phyloP scores from a whole-genome alignment of 2,888 invertebrate genomes.

The Onthophagus sagittarius region DNA sequence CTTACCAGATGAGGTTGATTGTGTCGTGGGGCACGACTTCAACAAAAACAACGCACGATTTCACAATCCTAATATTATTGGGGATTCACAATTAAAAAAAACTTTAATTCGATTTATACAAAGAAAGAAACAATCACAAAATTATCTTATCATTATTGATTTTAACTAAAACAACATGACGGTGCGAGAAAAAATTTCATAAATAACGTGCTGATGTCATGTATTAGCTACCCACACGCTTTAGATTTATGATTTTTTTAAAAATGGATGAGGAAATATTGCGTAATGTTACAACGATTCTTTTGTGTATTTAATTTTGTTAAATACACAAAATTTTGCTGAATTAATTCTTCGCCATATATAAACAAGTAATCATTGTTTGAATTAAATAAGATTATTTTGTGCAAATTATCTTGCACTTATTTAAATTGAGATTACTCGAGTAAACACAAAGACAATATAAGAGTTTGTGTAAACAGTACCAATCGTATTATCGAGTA shows the following conservation, averaged over 20 bases:
- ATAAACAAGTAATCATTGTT: too few species aligned
- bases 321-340: too few species aligned
- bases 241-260: background rate
- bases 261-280: background rate
- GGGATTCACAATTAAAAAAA: too few species aligned
- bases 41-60: background rate
- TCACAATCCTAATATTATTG: background rate
- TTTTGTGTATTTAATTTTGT: background rate
- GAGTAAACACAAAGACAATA: too few species aligned
- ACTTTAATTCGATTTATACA: background rate
- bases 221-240: background rate
- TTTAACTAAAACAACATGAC: background rate
- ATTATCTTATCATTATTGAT: background rate
- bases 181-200: background rate
- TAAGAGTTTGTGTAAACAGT: too few species aligned
- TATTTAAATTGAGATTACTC: too few species aligned
- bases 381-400: too few species aligned
- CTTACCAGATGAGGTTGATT: background rate
- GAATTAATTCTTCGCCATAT: too few species aligned
- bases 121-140: background rate
- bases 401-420: too few species aligned
- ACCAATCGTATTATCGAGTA: too few species aligned
- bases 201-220: background rate
- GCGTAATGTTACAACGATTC: background rate
- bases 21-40: background rate